A percentile compares a stretch with the other conserved stretches of the same genome.
Conservation (phyloP, 53 echinoderm and acorn worm species). For the Arbacia lixula region DNA sequence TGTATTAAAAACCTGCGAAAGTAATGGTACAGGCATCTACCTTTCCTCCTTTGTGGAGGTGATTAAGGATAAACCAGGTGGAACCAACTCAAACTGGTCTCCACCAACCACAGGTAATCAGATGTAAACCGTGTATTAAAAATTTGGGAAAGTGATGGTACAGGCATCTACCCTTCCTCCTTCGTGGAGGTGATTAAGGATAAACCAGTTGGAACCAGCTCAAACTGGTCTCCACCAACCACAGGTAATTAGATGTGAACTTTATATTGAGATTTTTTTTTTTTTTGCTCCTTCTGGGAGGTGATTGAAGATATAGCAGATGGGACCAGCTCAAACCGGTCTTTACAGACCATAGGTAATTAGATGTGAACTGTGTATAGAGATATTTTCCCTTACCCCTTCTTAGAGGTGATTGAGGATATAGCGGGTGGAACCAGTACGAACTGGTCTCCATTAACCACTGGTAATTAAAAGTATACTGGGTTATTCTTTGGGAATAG, state of each 20-base stretch:
- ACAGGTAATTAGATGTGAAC: no score
- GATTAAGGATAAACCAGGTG: constrained; percentile 73
- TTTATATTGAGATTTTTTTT: no score
- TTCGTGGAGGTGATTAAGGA: constrained; percentile 91
- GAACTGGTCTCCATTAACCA: neutral
- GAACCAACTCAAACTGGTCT: neutral
- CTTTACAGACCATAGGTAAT: constrained; percentile 32
- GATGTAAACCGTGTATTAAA: no score
- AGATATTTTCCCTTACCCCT: constrained; percentile 87
- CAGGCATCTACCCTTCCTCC: constrained; percentile 84
- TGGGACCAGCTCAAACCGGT: neutral
- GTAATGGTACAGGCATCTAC: constrained; percentile 90
- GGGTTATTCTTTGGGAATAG: no score
- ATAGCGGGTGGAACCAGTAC: constrained; percentile 7
- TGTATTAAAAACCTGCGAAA: no score
- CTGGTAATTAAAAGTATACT: no score
- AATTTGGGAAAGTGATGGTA: no score
- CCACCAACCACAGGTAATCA: constrained; percentile 44
- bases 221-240: neutral
- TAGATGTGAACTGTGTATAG: no score
- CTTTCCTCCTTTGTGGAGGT: constrained; percentile 86
- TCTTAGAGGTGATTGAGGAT: constrained; percentile 88
- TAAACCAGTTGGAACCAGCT: constrained; percentile 17
- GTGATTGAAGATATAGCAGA: constrained; percentile 81
- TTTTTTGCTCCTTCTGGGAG: constrained; percentile 83